phyloP scores from a whole-genome alignment of 2,113 vertebrate species.

The Microtus oregoni region DNA sequence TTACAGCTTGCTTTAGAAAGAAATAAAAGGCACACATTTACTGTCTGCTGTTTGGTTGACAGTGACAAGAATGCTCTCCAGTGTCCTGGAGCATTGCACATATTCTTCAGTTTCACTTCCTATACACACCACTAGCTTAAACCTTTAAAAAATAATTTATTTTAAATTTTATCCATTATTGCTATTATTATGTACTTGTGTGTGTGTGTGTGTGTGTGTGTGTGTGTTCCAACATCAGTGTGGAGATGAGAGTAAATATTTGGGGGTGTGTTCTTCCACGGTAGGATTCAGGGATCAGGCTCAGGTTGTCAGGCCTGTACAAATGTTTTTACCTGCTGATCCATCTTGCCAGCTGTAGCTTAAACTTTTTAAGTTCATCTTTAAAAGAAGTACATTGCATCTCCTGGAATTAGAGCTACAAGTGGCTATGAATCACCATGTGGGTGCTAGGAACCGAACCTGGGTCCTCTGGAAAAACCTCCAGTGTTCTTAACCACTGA shows the following conservation, averaged over 20 bases:
- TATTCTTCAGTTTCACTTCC: background rate
- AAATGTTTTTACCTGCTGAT: background rate
- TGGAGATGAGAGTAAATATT: background rate
- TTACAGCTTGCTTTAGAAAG: background rate
- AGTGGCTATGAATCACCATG: background rate
- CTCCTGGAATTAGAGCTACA: background rate
- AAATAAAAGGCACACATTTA: background rate
- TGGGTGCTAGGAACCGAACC: background rate
- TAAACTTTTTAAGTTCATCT: background rate
- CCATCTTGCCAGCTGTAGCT: background rate
- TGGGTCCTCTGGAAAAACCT: background rate
- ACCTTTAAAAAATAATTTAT: background rate
- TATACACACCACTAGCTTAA: background rate
- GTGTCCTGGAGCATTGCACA: background rate
- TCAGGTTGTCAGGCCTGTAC: background rate
- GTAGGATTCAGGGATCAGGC: background rate
- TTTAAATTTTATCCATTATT: background rate
- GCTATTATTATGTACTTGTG: background rate
- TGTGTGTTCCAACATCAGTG: background rate
- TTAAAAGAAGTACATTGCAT: background rate
- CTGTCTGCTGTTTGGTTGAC: background rate
- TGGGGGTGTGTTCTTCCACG: background rate
- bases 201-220: background rate
- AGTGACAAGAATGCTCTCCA: background rate
- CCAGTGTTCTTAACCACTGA: background rate